Percentiles rank a stretch among this genome's conserved stretches.
Conservation (phyloP, 2,797 vertebrate species). For the Antrozous pallidus region DNA sequence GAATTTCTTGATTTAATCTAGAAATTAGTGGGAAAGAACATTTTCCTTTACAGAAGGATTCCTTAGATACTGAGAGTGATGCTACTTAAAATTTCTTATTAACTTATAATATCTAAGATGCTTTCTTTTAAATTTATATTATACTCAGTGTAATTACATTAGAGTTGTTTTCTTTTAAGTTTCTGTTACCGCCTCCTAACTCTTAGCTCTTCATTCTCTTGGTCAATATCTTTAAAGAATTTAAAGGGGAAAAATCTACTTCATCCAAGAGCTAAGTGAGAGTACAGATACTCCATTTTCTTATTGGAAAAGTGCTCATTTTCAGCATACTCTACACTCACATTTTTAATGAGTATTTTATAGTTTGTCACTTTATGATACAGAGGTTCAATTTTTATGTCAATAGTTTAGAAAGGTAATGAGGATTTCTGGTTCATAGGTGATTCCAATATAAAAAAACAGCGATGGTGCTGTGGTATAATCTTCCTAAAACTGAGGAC, state of each 20-base stretch:
- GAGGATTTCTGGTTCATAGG: slow-evolving; percentile 1
- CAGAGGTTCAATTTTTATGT: not conserved
- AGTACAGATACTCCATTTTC: not conserved
- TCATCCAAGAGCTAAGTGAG: not conserved
- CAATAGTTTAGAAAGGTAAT: slow-evolving; percentile 2
- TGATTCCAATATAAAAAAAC: slow-evolving; percentile 40
- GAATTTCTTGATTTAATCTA: not conserved
- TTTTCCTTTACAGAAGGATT: not conserved
- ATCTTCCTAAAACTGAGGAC: slow-evolving; percentile 39
- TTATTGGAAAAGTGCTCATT: not conserved
- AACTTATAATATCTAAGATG: not conserved
- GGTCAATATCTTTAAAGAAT: not conserved
- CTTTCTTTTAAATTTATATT: not conserved
- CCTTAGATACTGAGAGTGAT: not conserved
- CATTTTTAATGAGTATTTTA: slow-evolving; percentile 2
- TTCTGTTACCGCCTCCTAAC: not conserved
- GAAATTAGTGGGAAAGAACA: not conserved
- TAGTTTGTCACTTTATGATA: not conserved
- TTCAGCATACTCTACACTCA: not conserved
- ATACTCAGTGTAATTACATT: not conserved
- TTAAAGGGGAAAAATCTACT: not conserved
- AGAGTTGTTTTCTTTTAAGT: not conserved
- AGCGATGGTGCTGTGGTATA: not conserved
- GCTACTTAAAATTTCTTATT: not conserved
- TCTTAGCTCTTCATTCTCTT: not conserved